Evolutionary conservation across 2,113 vertebrate species (phyloP).

Genomic region (Vicugna pacos): DNA sequence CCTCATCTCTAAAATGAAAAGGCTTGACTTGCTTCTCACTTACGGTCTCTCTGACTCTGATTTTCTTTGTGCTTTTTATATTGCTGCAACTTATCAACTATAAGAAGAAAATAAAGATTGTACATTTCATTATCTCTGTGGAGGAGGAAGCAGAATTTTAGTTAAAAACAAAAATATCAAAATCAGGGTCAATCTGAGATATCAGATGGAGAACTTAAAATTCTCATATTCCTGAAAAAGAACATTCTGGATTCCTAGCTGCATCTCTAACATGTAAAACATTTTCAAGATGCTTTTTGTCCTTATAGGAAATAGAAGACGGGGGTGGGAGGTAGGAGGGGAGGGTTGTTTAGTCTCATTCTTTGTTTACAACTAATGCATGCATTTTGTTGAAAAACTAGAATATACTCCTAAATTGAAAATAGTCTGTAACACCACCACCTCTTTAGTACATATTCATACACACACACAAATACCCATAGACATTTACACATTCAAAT

Average conservation of each 20-base stretch:
- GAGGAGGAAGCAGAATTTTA: not conserved
- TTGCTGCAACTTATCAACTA: not conserved
- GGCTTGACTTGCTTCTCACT: not conserved
- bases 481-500: not conserved
- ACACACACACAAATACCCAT: not conserved
- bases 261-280: not conserved
- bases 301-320: not conserved
- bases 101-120: conserved; percentile 27
- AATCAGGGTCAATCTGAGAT: not conserved
- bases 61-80: conserved; percentile 12
- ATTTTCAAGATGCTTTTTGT: not conserved
- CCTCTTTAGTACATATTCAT: not conserved
- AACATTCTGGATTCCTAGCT: not conserved
- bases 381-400: conserved; percentile 2
- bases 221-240: not conserved
- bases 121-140: not conserved
- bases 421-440: not conserved
- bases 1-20: not conserved
- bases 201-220: not conserved
- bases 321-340: not conserved
- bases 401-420: conserved; percentile 1
- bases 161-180: conserved; percentile 31
- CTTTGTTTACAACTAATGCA: not conserved
- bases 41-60: not conserved
- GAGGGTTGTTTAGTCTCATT: not conserved